Conservation (phyloP, 2,113 vertebrate species). For the Peromyscus polionotus region DNA sequence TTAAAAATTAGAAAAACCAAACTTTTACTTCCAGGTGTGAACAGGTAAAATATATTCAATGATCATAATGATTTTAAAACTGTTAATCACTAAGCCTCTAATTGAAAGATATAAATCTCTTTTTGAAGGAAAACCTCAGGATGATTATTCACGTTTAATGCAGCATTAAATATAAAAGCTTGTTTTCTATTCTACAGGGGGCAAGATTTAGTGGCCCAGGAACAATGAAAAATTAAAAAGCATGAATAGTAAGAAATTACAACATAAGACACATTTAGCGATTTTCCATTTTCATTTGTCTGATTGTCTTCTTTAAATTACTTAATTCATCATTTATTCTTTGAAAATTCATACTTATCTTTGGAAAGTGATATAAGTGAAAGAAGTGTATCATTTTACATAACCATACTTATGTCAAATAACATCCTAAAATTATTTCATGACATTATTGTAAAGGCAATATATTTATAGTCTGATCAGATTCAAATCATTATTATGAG, state of each 20-base stretch:
- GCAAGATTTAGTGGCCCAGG: not conserved
- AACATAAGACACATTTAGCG: not conserved
- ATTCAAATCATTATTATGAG: not conserved
- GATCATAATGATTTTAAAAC: not conserved
- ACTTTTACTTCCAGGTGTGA: not conserved
- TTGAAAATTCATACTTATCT: not conserved
- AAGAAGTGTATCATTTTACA: not conserved
- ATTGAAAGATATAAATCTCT: not conserved
- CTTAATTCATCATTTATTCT: conserved; percentile 52
- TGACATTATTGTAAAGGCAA: not conserved
- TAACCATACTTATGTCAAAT: rapidly evolving
- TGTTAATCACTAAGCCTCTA: not conserved
- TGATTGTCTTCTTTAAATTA: conserved; percentile 51
- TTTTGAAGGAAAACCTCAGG: not conserved
- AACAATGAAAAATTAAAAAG: conserved; percentile 62
- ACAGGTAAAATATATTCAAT: not conserved
- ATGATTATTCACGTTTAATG: conserved; percentile 38
- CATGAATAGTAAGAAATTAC: conserved; percentile 13
- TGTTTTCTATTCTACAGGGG: not conserved
- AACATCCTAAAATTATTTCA: not conserved
- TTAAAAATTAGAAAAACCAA: not conserved
- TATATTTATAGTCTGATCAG: not conserved
- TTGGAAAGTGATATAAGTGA: not conserved
- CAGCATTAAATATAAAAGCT: not conserved
- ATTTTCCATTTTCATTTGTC: conserved; percentile 37